Evolutionary conservation across 2,888 invertebrate species (phyloP).

Genomic region (Acanthosoma haemorrhoidale): DNA sequence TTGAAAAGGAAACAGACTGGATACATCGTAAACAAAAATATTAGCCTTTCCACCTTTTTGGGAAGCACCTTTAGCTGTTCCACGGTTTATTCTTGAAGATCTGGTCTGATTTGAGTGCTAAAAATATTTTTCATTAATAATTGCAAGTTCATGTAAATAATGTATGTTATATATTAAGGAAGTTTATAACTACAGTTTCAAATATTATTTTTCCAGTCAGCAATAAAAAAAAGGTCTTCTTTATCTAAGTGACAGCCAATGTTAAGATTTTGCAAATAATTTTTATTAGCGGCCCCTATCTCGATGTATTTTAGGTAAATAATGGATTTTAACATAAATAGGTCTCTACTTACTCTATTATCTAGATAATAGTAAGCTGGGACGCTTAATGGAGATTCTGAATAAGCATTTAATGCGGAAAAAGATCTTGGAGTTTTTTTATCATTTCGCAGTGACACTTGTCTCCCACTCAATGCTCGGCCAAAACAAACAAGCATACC

Average conservation of each 20-base stretch:
- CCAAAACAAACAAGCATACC: conserved; percentile 79
- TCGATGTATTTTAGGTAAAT: too few relatives aligned
- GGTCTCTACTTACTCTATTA: too few relatives aligned
- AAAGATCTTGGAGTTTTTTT: conserved; percentile 72
- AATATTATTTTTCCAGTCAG: too few relatives aligned
- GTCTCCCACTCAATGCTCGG: conserved; percentile 53
- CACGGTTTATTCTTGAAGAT: conserved; percentile 30
- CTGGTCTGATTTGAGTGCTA: conserved; percentile 22
- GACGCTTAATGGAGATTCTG: conserved; percentile 38
- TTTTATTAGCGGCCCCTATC: too few relatives aligned
- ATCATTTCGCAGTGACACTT: conserved; percentile 56
- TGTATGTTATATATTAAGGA: too few relatives aligned
- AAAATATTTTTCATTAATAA: background rate
- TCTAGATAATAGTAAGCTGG: conserved; percentile 57
- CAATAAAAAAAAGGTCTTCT: too few relatives aligned
- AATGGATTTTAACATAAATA: too few relatives aligned
- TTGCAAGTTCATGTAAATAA: too few relatives aligned
- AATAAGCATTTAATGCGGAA: conserved; percentile 58
- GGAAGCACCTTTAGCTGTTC: conserved; percentile 29
- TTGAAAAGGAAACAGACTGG: conserved; percentile 70
- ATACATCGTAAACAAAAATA: conserved; percentile 67
- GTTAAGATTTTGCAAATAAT: too few relatives aligned
- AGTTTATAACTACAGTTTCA: too few relatives aligned
- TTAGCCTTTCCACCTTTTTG: conserved; percentile 49
- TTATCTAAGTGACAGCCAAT: too few relatives aligned